Evolutionary conservation across 2,888 invertebrate species (phyloP), one percentile per base, ranked within the genome.

Genomic region (Fragum whitleyi): DNA sequence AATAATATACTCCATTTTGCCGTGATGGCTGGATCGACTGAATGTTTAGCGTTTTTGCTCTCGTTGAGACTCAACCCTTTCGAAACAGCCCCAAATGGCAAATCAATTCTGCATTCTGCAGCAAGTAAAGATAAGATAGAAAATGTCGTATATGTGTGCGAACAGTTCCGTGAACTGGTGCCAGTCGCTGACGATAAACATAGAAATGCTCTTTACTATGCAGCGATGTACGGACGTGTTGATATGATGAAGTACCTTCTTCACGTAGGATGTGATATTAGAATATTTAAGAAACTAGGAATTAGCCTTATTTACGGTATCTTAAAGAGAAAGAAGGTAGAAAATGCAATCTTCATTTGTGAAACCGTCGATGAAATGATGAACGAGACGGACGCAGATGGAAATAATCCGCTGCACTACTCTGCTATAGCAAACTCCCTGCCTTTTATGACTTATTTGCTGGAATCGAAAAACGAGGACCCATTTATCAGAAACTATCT

Each of bases 151-250:
- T 65, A 65, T 19, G 42, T 42, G 21, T 65, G 65, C 42, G 23
- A 23, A 42, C 28, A 42, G 7, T 65, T 42, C 19, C 65, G 42
- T 6, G 65, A 65, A 39, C 16, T 65, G 26, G 36, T 65, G 3
- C 6, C 32, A 14, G 21, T 5, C 14, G 26, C 14, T 23, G 65
- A 65, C 65, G 26, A 65, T 23, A 65, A 42, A 23, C 5, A 65
- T 32, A 39, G 65, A 42, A 65, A 65, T 65, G 65, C 42, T 5
- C 14, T 65, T 23, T 65, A 65, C 36, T 65, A 65, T n/a, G 65
- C 42, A n/a, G 65, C 65, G 6, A 42, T 42, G 65, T 65, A 7
- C 36, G 65, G 65, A 11, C n/a, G 65, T 3, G 26, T 26, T 0
- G 65, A 65, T 3, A 65, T 23, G 21, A 11, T 65, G 65, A 65